Conservation (phyloP, 2,113 vertebrate genomes). For the Sylvietta virens region DNA sequence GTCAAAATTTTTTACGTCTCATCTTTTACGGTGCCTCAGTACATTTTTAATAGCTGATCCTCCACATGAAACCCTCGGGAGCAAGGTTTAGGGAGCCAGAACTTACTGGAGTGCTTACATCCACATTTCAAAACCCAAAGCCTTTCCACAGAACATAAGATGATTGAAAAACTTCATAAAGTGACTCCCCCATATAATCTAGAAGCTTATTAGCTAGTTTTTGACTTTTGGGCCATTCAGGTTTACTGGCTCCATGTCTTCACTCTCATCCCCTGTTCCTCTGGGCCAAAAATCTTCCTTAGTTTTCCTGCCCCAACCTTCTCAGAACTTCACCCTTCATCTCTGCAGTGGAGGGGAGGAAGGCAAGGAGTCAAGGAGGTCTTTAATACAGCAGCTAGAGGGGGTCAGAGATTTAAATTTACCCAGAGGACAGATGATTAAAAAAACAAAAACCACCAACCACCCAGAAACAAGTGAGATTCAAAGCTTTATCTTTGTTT, state of each 20-base stretch:
- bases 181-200: background rate
- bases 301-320: background rate
- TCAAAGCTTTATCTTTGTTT: background rate
- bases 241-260: background rate
- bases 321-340: background rate
- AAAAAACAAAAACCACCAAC: background rate
- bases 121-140: background rate
- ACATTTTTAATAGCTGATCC: background rate
- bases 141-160: background rate
- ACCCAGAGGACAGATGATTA: background rate
- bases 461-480: background rate
- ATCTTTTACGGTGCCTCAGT: background rate
- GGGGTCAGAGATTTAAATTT: constrained; percentile 21
- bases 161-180: background rate
- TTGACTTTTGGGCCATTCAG: background rate
- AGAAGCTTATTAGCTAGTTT: background rate
- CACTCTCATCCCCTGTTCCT: background rate
- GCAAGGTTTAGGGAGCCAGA: constrained; percentile 6
- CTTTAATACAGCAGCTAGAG: constrained; percentile 15
- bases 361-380: background rate
- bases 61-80: background rate
- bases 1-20: constrained; percentile 4
- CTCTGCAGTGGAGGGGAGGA: background rate
- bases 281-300: background rate
- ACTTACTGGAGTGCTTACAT: background rate